These are phyloP conservation scores for Drosophila mulleri DNA, from an alignment of 2,888 invertebrate genomes.

Conservation along the genomic window DNA sequence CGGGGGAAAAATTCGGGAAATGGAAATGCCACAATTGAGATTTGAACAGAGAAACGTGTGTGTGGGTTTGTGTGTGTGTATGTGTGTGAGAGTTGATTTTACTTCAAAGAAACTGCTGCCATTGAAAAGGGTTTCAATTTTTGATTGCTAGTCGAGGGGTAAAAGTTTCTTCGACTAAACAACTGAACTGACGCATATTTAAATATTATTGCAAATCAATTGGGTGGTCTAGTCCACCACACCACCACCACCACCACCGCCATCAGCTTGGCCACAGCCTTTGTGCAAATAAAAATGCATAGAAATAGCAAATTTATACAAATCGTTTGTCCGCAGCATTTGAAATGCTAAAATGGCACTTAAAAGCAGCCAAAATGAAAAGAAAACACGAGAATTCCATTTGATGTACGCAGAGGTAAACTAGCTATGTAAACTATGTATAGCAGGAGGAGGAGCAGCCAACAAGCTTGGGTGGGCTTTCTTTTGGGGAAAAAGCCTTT, in stretches of 20 bases:
- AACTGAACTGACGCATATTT: slow-evolving; percentile 71
- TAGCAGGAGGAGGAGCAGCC: neutral
- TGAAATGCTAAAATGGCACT: slow-evolving; percentile 82
- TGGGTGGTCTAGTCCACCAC: slow-evolving; percentile 40
- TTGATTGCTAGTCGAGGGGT: slow-evolving; percentile 70
- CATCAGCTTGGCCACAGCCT: neutral
- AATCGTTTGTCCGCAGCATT: slow-evolving; percentile 70
- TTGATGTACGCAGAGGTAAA: slow-evolving; percentile 69
- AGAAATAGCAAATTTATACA: slow-evolving; percentile 82
- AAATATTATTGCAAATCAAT: slow-evolving; percentile 83
- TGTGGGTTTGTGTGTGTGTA: neutral
- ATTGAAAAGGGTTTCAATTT: slow-evolving; percentile 58
- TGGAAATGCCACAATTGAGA: slow-evolving; percentile 62
- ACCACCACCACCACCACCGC: neutral
- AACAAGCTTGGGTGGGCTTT: slow-evolving; percentile 31
- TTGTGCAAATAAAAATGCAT: slow-evolving; percentile 75
- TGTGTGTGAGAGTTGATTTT: neutral
- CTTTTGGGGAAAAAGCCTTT: slow-evolving; percentile 69
- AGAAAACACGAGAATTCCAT: slow-evolving; percentile 83
- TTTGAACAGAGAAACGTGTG: slow-evolving; percentile 32
- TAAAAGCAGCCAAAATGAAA: slow-evolving; percentile 82
- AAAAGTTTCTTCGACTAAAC: slow-evolving; percentile 34
- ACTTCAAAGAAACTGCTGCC: slow-evolving; percentile 67
- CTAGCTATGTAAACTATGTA: slow-evolving; percentile 77
- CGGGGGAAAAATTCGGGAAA: slow-evolving; percentile 46